Evolutionary conservation across 2,888 invertebrate genomes (phyloP), one percentile per base, ranked within the genome.

Genomic region (Troilus luridus): DNA sequence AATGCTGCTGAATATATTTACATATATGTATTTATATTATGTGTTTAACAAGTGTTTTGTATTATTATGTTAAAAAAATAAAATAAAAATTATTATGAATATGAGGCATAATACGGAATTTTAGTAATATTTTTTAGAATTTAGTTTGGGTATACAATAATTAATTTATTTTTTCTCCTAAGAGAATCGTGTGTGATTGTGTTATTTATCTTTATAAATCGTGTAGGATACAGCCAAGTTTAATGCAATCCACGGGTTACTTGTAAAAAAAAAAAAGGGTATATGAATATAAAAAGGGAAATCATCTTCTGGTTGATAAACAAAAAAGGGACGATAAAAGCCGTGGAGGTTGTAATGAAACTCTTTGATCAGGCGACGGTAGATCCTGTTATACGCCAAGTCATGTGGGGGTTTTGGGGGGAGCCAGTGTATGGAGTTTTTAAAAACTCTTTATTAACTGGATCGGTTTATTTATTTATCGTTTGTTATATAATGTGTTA

Each of bases 361-460:
- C 12, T 21, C 56, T 85, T 85, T 85, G 85, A 85, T 85, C 54
- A 56, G 21, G 1, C 5, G 41, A 8, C 11, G 12, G 56, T 54
- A n/a, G 85, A 85, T 56, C 56, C 85, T 85, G 85, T 85, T 85
- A 85, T 58, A 85, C 9, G n/a, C 19, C n/a, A n/a, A 56, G 56
- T 56, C 85, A 12, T 41, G 54, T n/a, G 11, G n/a, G 56, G 85
- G 24, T 56, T 12, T 85, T 56, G 56, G 56, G 56, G 85, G 10
- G 56, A 6, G 21, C 5, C 0, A 21, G 56, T 85, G 21, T 85
- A 58, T n/a, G 56, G 56, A 56, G 12, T 85, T 12, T 56, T 81
- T 81, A n/a, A 56, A 21, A 56, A 85, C 85, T 56, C 56, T 85
- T 85, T 58, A 85, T 56, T 56, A 56, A 54, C 56, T 85, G 56